Evolutionary conservation across 2,888 invertebrate genomes (phyloP), one percentile per base, ranked within the genome.

Genomic region (Oxycera nigricornis): DNA sequence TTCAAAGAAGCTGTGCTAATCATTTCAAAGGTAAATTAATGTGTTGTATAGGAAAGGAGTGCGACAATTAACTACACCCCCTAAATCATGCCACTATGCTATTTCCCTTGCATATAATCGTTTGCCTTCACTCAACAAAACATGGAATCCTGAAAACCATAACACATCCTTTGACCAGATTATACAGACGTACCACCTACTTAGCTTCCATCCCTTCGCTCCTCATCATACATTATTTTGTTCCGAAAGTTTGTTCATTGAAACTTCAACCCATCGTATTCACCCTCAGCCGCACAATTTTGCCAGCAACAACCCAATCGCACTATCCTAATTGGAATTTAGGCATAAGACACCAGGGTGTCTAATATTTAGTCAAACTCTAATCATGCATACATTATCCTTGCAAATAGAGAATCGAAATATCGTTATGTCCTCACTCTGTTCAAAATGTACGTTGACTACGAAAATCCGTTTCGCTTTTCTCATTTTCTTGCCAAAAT

Each of bases 331-430:
- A 68, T 68, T 68, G 52, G 68, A 68, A 24, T 68, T 68, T 68
- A 68, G 46, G 31, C 52, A 28, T 28, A 68, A 68, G 52, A 52
- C 52, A 30, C 26, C 52, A 50, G 68, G 52, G 50, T 28, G 68
- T 52, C 50, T 68, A 52, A 70, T 52, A 70, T 70, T 55, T 22
- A 70, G 52, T 70, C 70, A 70, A 46, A 52, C 50, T 70, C 70
- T 70, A 70, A 70, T 70, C 70, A 70, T 70, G 52, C 70, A 70
- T 70, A 55, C 68, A 68, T 68, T 68, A 68, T 68, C 70, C 70
- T 50, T 70, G 70, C 31, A 70, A 70, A 70, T 31, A 41, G n/a
- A 65, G 24, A 65, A 20, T 41, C 24, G 35, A 65, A 65, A 39
- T 62, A 62, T 59, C 4, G 20, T 6, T 55, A 59, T 26, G 28